A percentile compares a stretch with the other conserved stretches of the same genome.
Evolutionary conservation across 2,113 vertebrate genomes (phyloP).

Genomic region (Pachyramphus minor): DNA sequence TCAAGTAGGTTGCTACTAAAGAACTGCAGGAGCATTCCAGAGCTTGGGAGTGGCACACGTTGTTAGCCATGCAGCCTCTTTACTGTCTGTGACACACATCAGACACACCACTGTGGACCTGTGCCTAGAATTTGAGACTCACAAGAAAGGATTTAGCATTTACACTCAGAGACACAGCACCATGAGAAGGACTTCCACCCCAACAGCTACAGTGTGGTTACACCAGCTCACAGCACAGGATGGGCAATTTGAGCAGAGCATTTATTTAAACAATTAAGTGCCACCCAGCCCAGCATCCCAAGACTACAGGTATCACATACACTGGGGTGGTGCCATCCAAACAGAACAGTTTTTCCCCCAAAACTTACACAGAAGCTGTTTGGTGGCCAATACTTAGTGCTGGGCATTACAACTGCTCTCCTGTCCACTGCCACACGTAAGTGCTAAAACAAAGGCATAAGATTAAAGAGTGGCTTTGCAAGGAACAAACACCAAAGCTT

Average conservation of each 20-base stretch:
- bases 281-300: neutral
- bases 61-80: neutral
- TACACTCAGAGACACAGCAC: neutral
- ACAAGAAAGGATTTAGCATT: accelerated
- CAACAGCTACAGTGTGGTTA: neutral
- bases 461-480: neutral
- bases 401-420: neutral
- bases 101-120: neutral
- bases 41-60: neutral
- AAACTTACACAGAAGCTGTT: neutral
- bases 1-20: neutral
- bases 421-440: neutral
- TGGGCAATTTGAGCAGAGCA: neutral
- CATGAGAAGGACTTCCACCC: neutral
- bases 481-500: neutral
- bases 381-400: neutral
- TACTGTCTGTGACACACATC: neutral
- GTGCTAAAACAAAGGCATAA: neutral
- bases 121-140: neutral
- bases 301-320: neutral
- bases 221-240: neutral
- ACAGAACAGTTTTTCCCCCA: neutral
- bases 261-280: neutral
- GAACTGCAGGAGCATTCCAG: neutral
- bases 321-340: neutral